Evolutionary conservation across 2,113 vertebrate genomes (phyloP).

Genomic region (Engystomops pustulosus): DNA sequence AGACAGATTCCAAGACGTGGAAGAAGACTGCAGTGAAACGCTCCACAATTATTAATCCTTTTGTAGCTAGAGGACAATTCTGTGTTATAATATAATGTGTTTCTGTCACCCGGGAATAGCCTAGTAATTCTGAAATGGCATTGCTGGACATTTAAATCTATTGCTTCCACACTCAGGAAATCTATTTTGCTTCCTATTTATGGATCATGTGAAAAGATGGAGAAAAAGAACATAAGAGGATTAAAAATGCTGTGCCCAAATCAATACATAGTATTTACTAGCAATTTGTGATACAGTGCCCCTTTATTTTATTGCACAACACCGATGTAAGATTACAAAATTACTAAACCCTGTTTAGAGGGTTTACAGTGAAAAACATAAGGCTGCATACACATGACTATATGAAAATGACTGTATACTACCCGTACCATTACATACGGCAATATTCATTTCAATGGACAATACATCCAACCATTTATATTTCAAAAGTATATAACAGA

Average conservation of each 20-base stretch:
- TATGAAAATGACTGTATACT: no score
- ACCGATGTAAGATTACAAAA: no score
- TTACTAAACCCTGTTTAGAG: no score
- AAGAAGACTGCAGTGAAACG: constrained; percentile 29
- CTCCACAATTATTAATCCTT: constrained; percentile 33
- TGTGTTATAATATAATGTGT: background rate
- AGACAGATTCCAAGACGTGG: background rate
- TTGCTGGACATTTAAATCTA: constrained; percentile 9
- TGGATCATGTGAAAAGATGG: background rate
- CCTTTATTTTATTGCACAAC: no score
- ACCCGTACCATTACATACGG: no score
- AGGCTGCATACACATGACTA: no score
- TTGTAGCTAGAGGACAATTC: background rate
- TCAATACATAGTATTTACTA: no score
- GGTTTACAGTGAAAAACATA: no score
- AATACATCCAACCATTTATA: no score
- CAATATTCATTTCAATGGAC: no score
- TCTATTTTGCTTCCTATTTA: background rate
- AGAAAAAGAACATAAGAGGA: background rate
- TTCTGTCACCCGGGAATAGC: constrained; percentile 1
- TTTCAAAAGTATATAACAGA: no score
- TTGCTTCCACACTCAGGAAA: background rate
- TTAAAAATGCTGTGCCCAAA: background rate
- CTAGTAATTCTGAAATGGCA: constrained; percentile 16
- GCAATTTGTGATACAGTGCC: background rate